Evolutionary conservation across 2,888 invertebrate species (phyloP), one percentile per base, ranked within the genome.

Genomic region (Sphaerophoria rueppellii): DNA sequence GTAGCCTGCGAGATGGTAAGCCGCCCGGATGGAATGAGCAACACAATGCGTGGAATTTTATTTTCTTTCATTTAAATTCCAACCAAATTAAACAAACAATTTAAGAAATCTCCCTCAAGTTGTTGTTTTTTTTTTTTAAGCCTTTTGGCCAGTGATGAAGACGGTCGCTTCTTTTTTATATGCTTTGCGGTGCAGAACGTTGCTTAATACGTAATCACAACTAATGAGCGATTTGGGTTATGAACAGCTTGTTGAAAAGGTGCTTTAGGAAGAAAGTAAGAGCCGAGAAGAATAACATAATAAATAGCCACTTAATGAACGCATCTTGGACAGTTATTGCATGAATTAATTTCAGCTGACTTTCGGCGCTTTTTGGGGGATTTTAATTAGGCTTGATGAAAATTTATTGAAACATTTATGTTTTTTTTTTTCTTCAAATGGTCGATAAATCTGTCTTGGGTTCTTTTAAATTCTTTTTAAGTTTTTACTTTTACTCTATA

Each of bases 191-290:
- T 60, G 43, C 58, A 34, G 65, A 67, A 34, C 58, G 50, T 37
- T 34, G 24, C 48, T 9, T 43, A 57, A n/a, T 34, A 78, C 78
- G 78, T 82, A 82, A 82, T 73, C 61, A 61, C 34, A 46, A 37
- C 58, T 82, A 82, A 82, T 82, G 82, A 82, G 78, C 82, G 73
- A 82, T 82, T 82, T 73, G 69, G 61, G 50, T 73, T 69, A 69
- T 73, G 72, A 73, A 72, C 61, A 58, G 63, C 73, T 82, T 63
- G 35, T 70, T 43, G 65, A 70, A 70, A 74, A 78, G 83, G 79
- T 83, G 83, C 75, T 63, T 75, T 79, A 72, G 83, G 83, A 83
- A 83, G 83, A 83, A 83, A 83, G 83, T 83, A 55, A 83, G 79
- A 80, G 71, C 70, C 70, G 14, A 16, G 3, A 54, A 54, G 9